Evolutionary conservation across 2,797 vertebrate genomes (phyloP), one percentile per base, ranked within the genome.

Genomic region (Brachymystax lenok): DNA sequence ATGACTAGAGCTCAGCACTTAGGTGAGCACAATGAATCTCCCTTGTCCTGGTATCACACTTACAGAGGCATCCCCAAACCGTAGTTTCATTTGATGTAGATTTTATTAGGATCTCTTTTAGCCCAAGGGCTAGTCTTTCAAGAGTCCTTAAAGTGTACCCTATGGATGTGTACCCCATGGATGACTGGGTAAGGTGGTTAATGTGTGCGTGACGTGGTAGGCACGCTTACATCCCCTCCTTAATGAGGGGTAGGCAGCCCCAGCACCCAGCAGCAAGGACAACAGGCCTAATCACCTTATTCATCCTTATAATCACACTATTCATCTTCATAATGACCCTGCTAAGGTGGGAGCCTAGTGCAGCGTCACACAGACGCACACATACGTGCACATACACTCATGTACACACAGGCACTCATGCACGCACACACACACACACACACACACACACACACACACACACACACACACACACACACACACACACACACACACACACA

Each of bases 241-340:
- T 78, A 84, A 86, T 87, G 84, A 89, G 88, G 17, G 2, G 17
- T 59, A 59, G 56, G 56, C 56, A 59, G 56, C 56, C 56, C 56
- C 83, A 85, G 59, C 80, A 28, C 83, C 79, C 33, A 79, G 85
- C 85, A 78, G 85, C 82, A 71, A 81, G 80, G 87, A 89, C 90
- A 87, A 83, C 81, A 85, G 78, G 80, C 77, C 86, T 92, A 92
- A 94, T 92, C 87, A 80, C 77, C 87, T 80, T 88, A 93, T 94
- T 92, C 89, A 92, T 94, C 91, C 93, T 91, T 91, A 93, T 94
- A 94, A 93, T 94, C 89, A 91, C 83, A 83, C 82, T 90, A 92
- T 92, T 92, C 89, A 89, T 92, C 92, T 90, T 89, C 76, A 86
- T 92, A 91, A 91, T 84, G 86, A 88, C 88, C 87, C 86, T 7